A percentile compares a stretch with the other conserved stretches of the same genome.
phyloP scores from a whole-genome alignment of 2,113 vertebrate species.

The Setophaga coronata region DNA sequence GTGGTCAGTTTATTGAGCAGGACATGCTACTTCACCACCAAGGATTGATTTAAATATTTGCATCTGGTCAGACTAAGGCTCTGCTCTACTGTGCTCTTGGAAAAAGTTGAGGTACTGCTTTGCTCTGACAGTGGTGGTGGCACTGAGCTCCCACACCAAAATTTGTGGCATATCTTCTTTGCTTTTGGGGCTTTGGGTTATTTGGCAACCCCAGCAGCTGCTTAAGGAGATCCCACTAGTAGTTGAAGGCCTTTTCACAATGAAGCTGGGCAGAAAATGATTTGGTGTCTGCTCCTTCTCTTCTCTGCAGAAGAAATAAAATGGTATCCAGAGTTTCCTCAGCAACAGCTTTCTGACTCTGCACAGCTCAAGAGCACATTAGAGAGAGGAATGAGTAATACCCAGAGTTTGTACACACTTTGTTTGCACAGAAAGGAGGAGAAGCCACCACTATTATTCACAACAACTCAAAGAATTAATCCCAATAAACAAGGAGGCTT shows the following conservation, averaged over 20 bases:
- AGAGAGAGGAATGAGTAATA: background rate
- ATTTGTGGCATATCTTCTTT: background rate
- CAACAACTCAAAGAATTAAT: background rate
- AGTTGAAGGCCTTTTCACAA: background rate
- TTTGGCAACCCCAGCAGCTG: background rate
- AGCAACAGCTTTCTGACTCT: background rate
- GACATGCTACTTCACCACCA: background rate
- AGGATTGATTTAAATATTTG: background rate
- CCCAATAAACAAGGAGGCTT: background rate
- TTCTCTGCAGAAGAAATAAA: background rate
- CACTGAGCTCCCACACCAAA: background rate
- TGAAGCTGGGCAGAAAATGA: background rate
- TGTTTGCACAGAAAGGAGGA: background rate
- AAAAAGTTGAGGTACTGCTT: background rate
- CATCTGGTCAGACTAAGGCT: background rate
- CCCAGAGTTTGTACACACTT: background rate
- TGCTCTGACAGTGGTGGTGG: background rate
- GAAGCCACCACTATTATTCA: background rate
- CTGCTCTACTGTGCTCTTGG: background rate
- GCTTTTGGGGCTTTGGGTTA: background rate
- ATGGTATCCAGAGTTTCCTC: background rate
- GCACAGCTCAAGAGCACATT: background rate
- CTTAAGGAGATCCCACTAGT: background rate
- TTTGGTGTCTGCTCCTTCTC: background rate
- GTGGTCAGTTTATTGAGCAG: background rate